phyloP scores from a whole-genome alignment of 2,113 vertebrate genomes.

The Marmota monax region DNA sequence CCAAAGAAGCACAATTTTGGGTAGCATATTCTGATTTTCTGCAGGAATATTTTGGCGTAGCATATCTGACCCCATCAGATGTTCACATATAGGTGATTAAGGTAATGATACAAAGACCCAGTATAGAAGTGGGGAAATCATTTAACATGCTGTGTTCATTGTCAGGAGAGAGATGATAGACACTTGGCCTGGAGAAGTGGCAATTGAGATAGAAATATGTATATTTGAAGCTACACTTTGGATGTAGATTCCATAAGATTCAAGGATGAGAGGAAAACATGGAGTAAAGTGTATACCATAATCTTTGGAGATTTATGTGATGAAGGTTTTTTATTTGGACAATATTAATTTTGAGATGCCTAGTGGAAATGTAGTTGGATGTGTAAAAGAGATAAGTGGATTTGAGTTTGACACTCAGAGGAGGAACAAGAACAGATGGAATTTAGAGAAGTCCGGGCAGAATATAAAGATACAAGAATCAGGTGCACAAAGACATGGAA shows the following conservation, averaged over 20 bases:
- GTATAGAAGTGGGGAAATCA: background rate
- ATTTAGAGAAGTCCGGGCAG: background rate
- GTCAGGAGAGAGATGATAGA: background rate
- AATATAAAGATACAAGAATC: background rate
- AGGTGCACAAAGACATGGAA: background rate
- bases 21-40: background rate
- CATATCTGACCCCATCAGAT: background rate
- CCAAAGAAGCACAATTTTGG: background rate
- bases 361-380: background rate
- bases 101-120: background rate
- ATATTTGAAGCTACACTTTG: background rate
- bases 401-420: slow-evolving; percentile 12
- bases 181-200: background rate
- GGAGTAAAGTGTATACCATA: background rate
- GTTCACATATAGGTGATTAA: background rate
- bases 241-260: background rate
- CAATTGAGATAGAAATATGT: background rate
- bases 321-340: background rate
- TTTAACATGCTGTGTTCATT: background rate
- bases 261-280: background rate
- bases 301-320: background rate
- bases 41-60: background rate
- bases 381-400: background rate
- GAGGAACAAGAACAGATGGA: background rate
- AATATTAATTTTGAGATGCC: slow-evolving; percentile 40